Percentiles rank a stretch among this genome's conserved stretches.
Evolutionary conservation across 2,888 invertebrate species (phyloP).

Genomic region (Parnassius apollo): DNA sequence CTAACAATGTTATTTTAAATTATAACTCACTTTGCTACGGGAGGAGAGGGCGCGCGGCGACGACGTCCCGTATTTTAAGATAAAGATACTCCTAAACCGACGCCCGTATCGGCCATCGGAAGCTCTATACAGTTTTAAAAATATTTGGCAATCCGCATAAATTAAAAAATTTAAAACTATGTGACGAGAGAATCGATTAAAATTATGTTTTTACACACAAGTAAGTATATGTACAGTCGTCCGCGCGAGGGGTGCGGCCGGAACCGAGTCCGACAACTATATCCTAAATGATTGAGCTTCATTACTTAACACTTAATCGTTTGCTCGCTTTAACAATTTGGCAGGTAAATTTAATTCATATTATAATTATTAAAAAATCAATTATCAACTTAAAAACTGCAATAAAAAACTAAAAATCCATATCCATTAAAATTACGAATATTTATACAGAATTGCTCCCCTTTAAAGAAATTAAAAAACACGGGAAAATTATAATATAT

Average conservation of each 20-base stretch:
- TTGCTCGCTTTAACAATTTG: constrained; percentile 75
- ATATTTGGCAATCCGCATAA: constrained; percentile 80
- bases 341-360: constrained; percentile 76
- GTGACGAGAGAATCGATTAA: constrained; percentile 79
- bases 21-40: constrained; percentile 74
- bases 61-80: constrained; percentile 36
- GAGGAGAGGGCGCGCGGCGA: constrained; percentile 53
- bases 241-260: constrained; percentile 63
- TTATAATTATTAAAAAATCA: constrained; percentile 67
- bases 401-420: constrained; percentile 71
- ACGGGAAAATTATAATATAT: constrained; percentile 58
- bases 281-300: constrained; percentile 78
- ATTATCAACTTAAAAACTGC: constrained; percentile 74
- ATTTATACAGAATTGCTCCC: constrained; percentile 77
- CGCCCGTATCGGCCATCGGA: constrained; percentile 52
- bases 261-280: constrained; percentile 38
- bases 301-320: constrained; percentile 69
- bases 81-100: constrained; percentile 53
- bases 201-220: constrained; percentile 79
- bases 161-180: constrained; percentile 79
- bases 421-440: constrained; percentile 78
- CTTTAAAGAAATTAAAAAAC: constrained; percentile 41
- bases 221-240: constrained; percentile 71
- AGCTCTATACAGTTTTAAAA: constrained; percentile 74
- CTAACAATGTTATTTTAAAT: constrained; percentile 81